Percentiles rank a stretch among this genome's conserved stretches.
phyloP scores from a whole-genome alignment of 2,888 invertebrate species.

The Thera britannica region DNA sequence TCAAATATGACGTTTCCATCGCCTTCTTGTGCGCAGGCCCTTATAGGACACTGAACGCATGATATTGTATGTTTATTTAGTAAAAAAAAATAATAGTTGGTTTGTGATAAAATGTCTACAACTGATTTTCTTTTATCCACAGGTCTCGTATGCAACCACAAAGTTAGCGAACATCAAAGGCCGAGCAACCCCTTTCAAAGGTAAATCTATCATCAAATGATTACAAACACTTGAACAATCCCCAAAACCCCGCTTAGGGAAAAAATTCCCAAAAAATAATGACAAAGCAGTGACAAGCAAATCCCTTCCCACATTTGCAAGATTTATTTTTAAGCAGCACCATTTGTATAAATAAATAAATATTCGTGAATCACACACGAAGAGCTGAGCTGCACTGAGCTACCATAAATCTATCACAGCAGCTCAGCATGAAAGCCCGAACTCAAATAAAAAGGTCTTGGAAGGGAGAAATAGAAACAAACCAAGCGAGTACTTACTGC shows the following conservation, averaged over 20 bases:
- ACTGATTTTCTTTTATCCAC: constrained; percentile 52
- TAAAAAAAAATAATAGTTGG: background rate
- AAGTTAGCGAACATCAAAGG: constrained; percentile 51
- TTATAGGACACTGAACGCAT: constrained; percentile 8
- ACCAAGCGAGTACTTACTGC: background rate
- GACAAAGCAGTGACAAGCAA: constrained; percentile 39
- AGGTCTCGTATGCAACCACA: constrained; percentile 72
- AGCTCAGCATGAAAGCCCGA: constrained; percentile 47
- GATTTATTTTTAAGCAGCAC: constrained; percentile 39
- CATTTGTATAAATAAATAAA: constrained; percentile 52
- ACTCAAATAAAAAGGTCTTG: constrained; percentile 29
- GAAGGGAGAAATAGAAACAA: constrained; percentile 9
- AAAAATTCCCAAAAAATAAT: constrained; percentile 28
- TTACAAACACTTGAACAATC: background rate
- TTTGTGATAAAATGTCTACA: background rate
- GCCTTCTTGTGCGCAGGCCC: no score
- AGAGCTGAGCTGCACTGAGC: constrained; percentile 44
- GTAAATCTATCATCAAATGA: constrained; percentile 42
- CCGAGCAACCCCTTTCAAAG: constrained; percentile 60
- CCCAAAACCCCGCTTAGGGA: background rate
- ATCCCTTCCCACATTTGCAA: constrained; percentile 34
- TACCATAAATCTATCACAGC: constrained; percentile 60
- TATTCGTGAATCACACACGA: constrained; percentile 40
- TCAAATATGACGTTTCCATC: no score
- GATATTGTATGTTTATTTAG: background rate